Evolutionary conservation across 2,113 vertebrate species (phyloP).

Genomic region (Channa maculata): DNA sequence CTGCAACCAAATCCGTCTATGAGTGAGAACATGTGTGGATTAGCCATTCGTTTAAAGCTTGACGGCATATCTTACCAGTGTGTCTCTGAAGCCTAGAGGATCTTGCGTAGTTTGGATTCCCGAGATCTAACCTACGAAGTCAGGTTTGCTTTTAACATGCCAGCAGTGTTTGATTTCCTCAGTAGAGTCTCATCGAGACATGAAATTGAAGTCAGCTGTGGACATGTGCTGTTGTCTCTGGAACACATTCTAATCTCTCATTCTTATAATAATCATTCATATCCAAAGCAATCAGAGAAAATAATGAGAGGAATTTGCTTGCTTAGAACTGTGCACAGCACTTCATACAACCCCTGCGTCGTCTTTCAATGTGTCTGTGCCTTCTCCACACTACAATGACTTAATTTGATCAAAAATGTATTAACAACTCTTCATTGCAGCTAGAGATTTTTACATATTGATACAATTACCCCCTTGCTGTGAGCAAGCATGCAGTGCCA

Average conservation of each 20-base stretch:
- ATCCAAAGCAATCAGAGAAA: slow-evolving; percentile 66
- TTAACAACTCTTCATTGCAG: slow-evolving; percentile 78
- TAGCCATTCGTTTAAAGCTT: slow-evolving; percentile 64
- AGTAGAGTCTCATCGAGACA: slow-evolving; percentile 74
- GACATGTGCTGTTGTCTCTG: slow-evolving; percentile 50
- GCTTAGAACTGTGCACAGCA: slow-evolving; percentile 36
- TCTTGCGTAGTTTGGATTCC: slow-evolving; percentile 56
- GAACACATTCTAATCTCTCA: slow-evolving; percentile 65
- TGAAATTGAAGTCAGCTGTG: slow-evolving; percentile 74
- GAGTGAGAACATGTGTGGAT: slow-evolving; percentile 84
- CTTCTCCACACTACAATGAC: slow-evolving; percentile 66
- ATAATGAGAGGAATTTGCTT: slow-evolving; percentile 52
- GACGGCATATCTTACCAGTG: slow-evolving; percentile 63
- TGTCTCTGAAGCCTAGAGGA: slow-evolving; percentile 58
- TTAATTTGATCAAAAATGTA: slow-evolving; percentile 82
- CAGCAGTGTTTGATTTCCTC: slow-evolving; percentile 70
- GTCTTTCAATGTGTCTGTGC: slow-evolving; percentile 53
- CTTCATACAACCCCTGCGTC: slow-evolving; percentile 38
- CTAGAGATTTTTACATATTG: slow-evolving; percentile 80
- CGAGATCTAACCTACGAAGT: slow-evolving; percentile 64
- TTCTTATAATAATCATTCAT: slow-evolving; percentile 69
- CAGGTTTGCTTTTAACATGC: slow-evolving; percentile 63
- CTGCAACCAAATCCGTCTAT: slow-evolving; percentile 75
- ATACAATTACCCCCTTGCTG: slow-evolving; percentile 84
- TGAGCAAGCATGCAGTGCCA: slow-evolving; percentile 63